Percentiles rank a stretch among this genome's conserved stretches.
Conservation (phyloP, 2,888 invertebrate genomes). For the Leucoptera coffeella region DNA sequence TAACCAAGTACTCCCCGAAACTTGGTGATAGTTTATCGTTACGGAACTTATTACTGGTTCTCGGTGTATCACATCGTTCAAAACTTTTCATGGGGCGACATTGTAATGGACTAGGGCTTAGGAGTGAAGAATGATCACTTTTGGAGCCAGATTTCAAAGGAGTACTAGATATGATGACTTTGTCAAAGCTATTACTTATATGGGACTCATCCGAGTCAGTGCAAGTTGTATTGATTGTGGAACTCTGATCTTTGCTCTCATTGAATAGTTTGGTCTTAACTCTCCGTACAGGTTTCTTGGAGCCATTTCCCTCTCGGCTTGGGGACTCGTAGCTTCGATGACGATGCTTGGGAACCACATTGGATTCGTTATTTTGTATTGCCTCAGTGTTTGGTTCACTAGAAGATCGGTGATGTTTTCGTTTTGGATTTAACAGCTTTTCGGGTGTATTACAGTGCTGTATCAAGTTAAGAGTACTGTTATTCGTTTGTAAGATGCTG, state of each 20-base stretch:
- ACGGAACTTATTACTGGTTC: conserved; percentile 22
- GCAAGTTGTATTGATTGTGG: too few relatives aligned
- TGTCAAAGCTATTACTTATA: conserved; percentile 19
- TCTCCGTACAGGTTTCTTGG: conserved; percentile 15
- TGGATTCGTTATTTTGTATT: conserved; percentile 19
- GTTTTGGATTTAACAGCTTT: conserved; percentile 17
- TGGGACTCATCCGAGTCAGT: conserved; percentile 22
- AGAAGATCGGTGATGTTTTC: conserved; percentile 28
- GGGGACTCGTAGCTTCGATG: conserved; percentile 27
- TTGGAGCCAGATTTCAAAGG: conserved; percentile 30
- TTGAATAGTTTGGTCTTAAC: conserved; percentile 37
- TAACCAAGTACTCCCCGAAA: conserved; percentile 28
- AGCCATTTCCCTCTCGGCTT: conserved; percentile 18
- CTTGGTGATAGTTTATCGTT: conserved; percentile 29
- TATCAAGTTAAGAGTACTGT: conserved; percentile 22
- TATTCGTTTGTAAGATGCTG: conserved; percentile 33
- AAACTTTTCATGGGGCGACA: conserved; percentile 11
- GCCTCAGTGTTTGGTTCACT: conserved; percentile 32
- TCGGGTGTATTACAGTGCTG: conserved; percentile 31
- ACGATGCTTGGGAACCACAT: conserved; percentile 17
- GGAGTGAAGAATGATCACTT: conserved; percentile 13
- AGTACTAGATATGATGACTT: conserved; percentile 24
- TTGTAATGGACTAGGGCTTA: conserved; percentile 27
- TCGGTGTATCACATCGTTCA: conserved; percentile 33
- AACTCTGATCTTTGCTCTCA: background rate